Conservation (phyloP, 2,888 invertebrate genomes). For the Drosophila subquinaria region DNA sequence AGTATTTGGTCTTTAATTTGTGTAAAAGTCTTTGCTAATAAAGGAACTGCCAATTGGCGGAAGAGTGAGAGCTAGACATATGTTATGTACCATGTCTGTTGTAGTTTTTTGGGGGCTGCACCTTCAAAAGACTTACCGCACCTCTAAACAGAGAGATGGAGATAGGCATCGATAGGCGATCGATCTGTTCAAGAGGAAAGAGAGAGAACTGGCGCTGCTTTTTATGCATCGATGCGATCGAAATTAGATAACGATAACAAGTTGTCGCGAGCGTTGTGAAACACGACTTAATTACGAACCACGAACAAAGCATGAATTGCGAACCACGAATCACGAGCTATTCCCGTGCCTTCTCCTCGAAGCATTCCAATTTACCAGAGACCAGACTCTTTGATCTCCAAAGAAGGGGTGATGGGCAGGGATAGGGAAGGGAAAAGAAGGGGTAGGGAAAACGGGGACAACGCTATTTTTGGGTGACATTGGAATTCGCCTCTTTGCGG, state of each 20-base stretch:
- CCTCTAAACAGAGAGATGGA: slow-evolving; percentile 12
- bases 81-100: background rate
- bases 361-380: slow-evolving; percentile 16
- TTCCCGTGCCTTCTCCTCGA: slow-evolving; percentile 22
- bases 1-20: slow-evolving; percentile 56
- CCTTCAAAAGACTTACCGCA: slow-evolving; percentile 52
- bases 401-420: background rate
- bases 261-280: slow-evolving; percentile 83
- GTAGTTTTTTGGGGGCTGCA: slow-evolving; percentile 11
- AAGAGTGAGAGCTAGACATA: background rate
- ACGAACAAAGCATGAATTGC: slow-evolving; percentile 6
- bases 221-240: slow-evolving; percentile 53
- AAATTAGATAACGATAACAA: slow-evolving; percentile 83
- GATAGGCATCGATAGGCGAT: slow-evolving; percentile 44
- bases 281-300: slow-evolving; percentile 84
- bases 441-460: background rate
- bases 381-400: slow-evolving; percentile 16
- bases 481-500: slow-evolving; percentile 47
- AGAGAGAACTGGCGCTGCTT: slow-evolving; percentile 19
- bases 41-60: slow-evolving; percentile 2
- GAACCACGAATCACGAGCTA: slow-evolving; percentile 16
- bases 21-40: slow-evolving; percentile 62
- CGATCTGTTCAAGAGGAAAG: slow-evolving; percentile 21
- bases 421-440: background rate
- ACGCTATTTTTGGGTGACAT: slow-evolving; percentile 63